Conservation (phyloP, 1,140 invertebrate species). For the Episyrphus balteatus region DNA sequence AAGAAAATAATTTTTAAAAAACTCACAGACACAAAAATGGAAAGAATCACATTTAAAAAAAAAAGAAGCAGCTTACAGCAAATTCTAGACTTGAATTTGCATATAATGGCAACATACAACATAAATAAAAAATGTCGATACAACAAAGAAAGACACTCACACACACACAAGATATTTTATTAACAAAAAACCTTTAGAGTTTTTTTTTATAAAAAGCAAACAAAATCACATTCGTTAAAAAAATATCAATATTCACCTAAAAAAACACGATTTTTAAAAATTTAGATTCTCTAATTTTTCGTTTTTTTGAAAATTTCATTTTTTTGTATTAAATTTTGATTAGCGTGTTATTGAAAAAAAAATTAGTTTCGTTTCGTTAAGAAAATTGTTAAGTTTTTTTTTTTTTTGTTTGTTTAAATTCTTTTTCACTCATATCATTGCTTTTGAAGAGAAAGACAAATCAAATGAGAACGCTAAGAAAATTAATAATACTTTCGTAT, state of each 20-base stretch:
- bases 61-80: too few species aligned
- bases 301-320: too few species aligned
- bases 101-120: too few species aligned
- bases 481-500: background rate
- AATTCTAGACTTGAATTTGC: too few species aligned
- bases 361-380: background rate
- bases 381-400: background rate
- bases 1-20: too few species aligned
- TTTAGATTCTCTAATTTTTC: too few species aligned
- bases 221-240: background rate
- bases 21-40: too few species aligned
- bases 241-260: background rate
- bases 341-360: background rate
- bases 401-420: too few species aligned
- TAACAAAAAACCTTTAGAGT: conserved; percentile 7
- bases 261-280: background rate
- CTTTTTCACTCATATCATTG: background rate
- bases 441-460: background rate
- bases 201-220: conserved; percentile 7
- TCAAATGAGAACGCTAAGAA: background rate
- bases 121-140: background rate
- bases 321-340: too few species aligned
- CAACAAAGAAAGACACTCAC: background rate
- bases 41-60: too few species aligned
- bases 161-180: conserved; percentile 3